Evolutionary conservation across 2,797 vertebrate species (phyloP).

Genomic region (Helostoma temminkii): DNA sequence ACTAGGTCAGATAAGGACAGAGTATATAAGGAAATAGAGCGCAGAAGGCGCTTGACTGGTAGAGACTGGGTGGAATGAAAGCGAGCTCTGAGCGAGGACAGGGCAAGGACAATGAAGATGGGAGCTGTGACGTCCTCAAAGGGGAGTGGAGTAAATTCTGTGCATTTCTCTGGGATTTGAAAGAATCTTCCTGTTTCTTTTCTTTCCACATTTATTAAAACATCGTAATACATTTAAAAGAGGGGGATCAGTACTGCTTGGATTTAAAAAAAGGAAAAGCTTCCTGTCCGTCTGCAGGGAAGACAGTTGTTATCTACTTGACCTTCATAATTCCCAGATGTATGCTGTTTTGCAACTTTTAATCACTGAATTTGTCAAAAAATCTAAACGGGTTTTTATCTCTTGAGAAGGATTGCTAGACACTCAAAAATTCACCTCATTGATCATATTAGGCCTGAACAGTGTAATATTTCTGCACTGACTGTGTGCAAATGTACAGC

Average conservation of each 20-base stretch:
- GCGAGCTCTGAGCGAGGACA: constrained; percentile 47
- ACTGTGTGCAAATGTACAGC: neutral
- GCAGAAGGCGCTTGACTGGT: constrained; percentile 46
- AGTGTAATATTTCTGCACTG: constrained; percentile 8
- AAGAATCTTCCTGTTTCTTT: constrained; percentile 38
- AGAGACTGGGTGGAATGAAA: constrained; percentile 64
- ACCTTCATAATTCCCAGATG: constrained; percentile 44
- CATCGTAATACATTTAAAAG: constrained; percentile 38
- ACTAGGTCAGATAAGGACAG: constrained; percentile 41
- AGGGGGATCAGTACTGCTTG: constrained; percentile 38
- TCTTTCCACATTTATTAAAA: constrained; percentile 24
- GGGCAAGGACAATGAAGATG: constrained; percentile 49
- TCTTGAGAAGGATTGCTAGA: constrained; percentile 20
- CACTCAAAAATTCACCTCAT: constrained; percentile 14
- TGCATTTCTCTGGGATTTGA: constrained; percentile 57
- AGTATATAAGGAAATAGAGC: constrained; percentile 37
- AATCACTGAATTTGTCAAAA: constrained; percentile 48
- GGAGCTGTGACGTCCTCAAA: constrained; percentile 42
- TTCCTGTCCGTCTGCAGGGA: constrained; percentile 26
- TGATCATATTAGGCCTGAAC: constrained; percentile 14
- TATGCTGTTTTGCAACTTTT: constrained; percentile 40
- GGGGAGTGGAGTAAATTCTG: constrained; percentile 33
- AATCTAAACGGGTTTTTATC: constrained; percentile 31
- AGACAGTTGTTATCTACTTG: constrained; percentile 59
- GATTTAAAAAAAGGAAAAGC: constrained; percentile 42